Evolutionary conservation across 2,797 vertebrate genomes (phyloP), one percentile per base, ranked within the genome.

Genomic region (Oryzias sinensis): DNA sequence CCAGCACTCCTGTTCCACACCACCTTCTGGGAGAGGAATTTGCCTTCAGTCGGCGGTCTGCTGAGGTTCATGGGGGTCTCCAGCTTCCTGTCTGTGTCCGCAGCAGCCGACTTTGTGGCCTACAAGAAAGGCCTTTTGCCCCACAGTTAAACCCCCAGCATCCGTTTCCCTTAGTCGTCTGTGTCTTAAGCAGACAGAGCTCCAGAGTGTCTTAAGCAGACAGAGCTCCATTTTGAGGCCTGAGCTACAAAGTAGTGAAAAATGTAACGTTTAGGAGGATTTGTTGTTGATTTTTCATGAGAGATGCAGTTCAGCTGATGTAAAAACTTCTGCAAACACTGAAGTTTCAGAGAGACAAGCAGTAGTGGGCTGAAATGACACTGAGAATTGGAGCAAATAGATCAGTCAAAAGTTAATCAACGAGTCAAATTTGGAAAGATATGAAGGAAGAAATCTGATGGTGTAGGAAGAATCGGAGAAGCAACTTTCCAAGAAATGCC

Each of bases 11-110:
- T 95, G 2, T 94, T 97, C 66, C 85, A 80, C 64, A 92, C 87
- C 53, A 94, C 92, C 43, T 98, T 98, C 85, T 94, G 93, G 94
- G 95, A 99, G 88, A 94, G 93, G 74, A 93, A 97, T 59, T 53
- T 95, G 80, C 97, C 97, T 0, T 98, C 97, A 0, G 92, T 97
- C 3, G 89, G 93, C 0, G 95, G 94, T 29, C 84, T 97, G 67
- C 56, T 98, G 16, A 95, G 84, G 73, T 62, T 98, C 50, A 42
- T 94, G 65, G 94, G 94, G 40, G 70, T 93, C 74, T 93, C 95
- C 50, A 70, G 91, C 58, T 54, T 95, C 73, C 70, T 97, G 55
- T 87, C 91, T 0, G 86, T 84, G 20, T 79, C 88, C 58, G 77
- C 91, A 1, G 84, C 82, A 0, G 87, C 88, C 6, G 93, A 92